A percentile compares a stretch with the other conserved stretches of the same genome.
These are phyloP conservation scores for Eidolon helvum DNA, from an alignment of 2,113 vertebrate genomes.

Conservation along the genomic window DNA sequence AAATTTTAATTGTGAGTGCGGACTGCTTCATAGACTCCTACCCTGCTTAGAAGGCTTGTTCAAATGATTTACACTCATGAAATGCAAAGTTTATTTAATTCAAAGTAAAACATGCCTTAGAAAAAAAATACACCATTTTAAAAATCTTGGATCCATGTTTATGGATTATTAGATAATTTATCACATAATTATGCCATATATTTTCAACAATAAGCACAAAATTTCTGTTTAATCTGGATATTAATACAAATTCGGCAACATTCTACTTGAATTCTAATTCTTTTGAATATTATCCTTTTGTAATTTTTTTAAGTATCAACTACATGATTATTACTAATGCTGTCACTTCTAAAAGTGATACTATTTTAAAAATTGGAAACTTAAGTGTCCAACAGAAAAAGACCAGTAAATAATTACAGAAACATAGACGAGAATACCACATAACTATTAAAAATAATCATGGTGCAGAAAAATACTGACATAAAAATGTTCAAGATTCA, in stretches of 20 bases:
- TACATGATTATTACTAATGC: not conserved
- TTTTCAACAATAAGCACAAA: not conserved
- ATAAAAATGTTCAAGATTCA: not conserved
- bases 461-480: not conserved
- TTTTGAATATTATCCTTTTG: not conserved
- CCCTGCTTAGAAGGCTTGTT: not conserved
- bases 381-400: not conserved
- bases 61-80: not conserved
- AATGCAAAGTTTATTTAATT: not conserved
- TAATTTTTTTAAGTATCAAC: not conserved
- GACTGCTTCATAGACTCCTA: not conserved
- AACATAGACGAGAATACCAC: not conserved
- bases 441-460: not conserved
- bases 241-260: slow-evolving; percentile 16
- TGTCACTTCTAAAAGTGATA: not conserved
- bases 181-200: not conserved
- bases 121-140: not conserved
- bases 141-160: not conserved
- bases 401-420: not conserved
- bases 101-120: slow-evolving; percentile 15
- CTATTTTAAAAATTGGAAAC: not conserved
- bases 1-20: not conserved
- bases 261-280: slow-evolving; percentile 14
- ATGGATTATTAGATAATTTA: not conserved
- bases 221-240: not conserved